Conservation (phyloP, 2,113 vertebrate species). For the Tretioscincus oriximinensis region DNA sequence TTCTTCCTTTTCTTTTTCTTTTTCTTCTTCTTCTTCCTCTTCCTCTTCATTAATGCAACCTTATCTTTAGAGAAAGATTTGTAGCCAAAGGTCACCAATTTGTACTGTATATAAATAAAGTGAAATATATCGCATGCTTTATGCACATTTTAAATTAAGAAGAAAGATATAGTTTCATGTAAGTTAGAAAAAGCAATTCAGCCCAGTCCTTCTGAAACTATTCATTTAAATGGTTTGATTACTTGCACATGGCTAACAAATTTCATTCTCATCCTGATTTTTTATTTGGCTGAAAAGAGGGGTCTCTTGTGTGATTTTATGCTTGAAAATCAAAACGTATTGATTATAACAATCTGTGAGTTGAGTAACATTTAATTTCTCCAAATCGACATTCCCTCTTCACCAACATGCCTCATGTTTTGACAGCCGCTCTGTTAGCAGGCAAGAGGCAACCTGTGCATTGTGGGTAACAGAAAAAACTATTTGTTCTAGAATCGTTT, state of each 20-base stretch:
- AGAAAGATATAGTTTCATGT: conserved; percentile 11
- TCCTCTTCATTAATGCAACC: neutral
- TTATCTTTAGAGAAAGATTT: conserved; percentile 22
- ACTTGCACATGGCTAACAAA: conserved; percentile 22
- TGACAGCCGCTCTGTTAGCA: conserved; percentile 1
- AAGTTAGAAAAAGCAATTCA: neutral
- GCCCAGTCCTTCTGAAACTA: neutral
- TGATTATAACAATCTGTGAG: conserved; percentile 50
- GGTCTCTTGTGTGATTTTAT: conserved; percentile 42
- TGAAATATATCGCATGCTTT: fast-evolving
- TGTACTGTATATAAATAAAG: neutral
- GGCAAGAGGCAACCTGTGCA: neutral
- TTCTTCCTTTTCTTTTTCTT: too few species aligned
- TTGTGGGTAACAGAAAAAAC: neutral
- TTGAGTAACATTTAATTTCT: conserved; percentile 40
- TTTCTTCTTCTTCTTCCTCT: too few species aligned
- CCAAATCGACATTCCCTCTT: conserved; percentile 10
- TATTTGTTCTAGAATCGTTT: neutral
- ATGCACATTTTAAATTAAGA: neutral
- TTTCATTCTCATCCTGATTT: neutral
- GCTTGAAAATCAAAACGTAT: conserved; percentile 42
- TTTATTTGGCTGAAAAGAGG: conserved; percentile 30
- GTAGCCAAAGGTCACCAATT: neutral
- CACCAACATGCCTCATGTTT: neutral
- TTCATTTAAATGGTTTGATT: neutral